phyloP scores from a whole-genome alignment of 2,888 invertebrate genomes.

The Dolichomitus sp. region DNA sequence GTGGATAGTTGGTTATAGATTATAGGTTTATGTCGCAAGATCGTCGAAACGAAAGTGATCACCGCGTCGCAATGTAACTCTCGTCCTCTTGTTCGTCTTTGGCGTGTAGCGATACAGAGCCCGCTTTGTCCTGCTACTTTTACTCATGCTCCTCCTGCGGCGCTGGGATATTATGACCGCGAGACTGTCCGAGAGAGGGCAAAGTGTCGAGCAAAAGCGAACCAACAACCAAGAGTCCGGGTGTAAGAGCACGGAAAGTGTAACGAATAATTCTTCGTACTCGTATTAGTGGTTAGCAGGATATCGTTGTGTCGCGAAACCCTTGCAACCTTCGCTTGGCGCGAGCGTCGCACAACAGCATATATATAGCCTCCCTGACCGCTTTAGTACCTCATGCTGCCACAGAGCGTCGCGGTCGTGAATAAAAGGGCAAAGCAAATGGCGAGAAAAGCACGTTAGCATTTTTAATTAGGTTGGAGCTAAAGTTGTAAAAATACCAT shows the following conservation, averaged over 20 bases:
- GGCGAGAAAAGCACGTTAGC: neutral
- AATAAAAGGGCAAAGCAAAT: neutral
- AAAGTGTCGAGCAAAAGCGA: neutral
- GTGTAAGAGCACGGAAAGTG: constrained; percentile 23
- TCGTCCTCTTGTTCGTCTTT: constrained; percentile 23
- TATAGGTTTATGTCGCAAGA: neutral
- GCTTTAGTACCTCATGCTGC: neutral
- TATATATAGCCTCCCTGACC: neutral
- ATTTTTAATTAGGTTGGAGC: too few relatives aligned
- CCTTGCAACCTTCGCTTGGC: constrained; percentile 7
- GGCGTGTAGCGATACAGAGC: constrained; percentile 23
- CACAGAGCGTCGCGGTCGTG: neutral
- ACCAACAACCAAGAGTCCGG: constrained; percentile 19
- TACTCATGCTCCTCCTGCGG: constrained; percentile 5
- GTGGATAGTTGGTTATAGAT: neutral
- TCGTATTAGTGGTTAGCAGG: neutral
- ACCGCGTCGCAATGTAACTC: neutral
- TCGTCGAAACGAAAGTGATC: constrained; percentile 26
- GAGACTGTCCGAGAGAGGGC: constrained; percentile 2
- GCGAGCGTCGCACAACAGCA: neutral
- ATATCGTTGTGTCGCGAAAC: constrained; percentile 1
- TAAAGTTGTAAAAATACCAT: too few relatives aligned
- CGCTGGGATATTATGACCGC: constrained; percentile 11
- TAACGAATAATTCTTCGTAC: constrained; percentile 20
- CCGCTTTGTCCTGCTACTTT: constrained; percentile 41